Base-by-base conservation (phyloP, 2,888 invertebrate genomes). In the Orthonevra nobilis region DNA sequence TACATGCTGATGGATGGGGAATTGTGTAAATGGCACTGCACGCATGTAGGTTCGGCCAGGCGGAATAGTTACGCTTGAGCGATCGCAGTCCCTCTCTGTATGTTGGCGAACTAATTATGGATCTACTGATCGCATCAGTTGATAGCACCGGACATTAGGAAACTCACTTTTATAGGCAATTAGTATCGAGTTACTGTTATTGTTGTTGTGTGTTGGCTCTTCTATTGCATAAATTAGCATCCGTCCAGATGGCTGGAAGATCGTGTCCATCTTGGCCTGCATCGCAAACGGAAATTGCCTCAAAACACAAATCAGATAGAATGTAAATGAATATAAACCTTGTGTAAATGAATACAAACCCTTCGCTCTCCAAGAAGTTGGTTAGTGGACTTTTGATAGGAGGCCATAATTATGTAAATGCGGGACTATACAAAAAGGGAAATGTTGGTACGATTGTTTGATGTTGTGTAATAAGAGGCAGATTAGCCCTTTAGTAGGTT, bases 121-220 rank as follows among this genome's bases (percentile, higher is more conserved):
- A 60, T 77, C 77, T 54, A 20, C 14, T 54, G 77, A 70, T 77
- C 42, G 52, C 64, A 38, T 38, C 56, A 54, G 14, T 52, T 30
- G 44, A 58, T 70, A 50, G 44, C 46, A 66, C 77, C 77, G 77
- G 72, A 72, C 77, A 77, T 77, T 77, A 52, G 77, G 72, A 60
- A 77, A 77, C 34, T 58, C 64, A 66, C 64, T 77, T 60, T 77
- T 72, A 72, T 77, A 77, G 72, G 72, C 64, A 77, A 77, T 77
- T 77, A 77, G 77, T 72, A 77, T 64, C 64, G 46, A 58, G 72
- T 77, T 72, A 54, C 12, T 56, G 63, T 46, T 60, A 58, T 44
- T 58, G 32, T 30, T 28, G 10, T 19, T 28, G 23, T 23, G 40
- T 28, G 9, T 19, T 20, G n/a, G n/a, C 19, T 38, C 32, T 68